Evolutionary conservation across 2,888 invertebrate genomes (phyloP).

Genomic region (Physocephala rufipes): DNA sequence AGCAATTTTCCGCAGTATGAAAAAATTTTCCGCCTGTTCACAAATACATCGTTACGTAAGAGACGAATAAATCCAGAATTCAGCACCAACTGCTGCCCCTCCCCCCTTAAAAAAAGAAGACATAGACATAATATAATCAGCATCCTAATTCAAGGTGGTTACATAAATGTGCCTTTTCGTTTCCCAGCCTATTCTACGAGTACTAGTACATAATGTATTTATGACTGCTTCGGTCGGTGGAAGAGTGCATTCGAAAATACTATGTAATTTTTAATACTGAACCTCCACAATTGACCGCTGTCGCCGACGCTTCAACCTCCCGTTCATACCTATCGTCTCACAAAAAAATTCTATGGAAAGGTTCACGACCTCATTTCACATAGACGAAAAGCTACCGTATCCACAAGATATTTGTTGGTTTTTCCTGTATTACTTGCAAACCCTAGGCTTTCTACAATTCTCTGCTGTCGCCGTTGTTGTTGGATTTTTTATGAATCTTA

Average conservation of each 20-base stretch:
- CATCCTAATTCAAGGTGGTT: conserved; percentile 20
- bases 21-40: conserved; percentile 13
- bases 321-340: no score
- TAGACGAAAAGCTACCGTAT: conserved; percentile 2
- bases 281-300: conserved; percentile 12
- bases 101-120: conserved; percentile 17
- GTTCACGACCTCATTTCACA: conserved; percentile 61
- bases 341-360: conserved; percentile 48
- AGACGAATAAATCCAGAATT: conserved; percentile 17
- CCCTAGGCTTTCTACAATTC: not conserved
- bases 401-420: not conserved
- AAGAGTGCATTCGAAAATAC: not conserved
- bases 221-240: not conserved
- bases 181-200: conserved; percentile 12
- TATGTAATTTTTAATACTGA: not conserved
- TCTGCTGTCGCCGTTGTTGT: no score
- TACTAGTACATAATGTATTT: not conserved
- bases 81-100: no score
- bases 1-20: conserved; percentile 23
- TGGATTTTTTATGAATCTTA: not conserved
- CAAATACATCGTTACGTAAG: not conserved
- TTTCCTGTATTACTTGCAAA: conserved; percentile 15
- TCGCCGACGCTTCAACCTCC: conserved; percentile 31
- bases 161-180: not conserved
- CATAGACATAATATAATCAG: conserved; percentile 19